Percentiles rank a stretch among this genome's conserved stretches.
phyloP scores from a whole-genome alignment of 1,140 invertebrate species.

The Lethrus apterus region DNA sequence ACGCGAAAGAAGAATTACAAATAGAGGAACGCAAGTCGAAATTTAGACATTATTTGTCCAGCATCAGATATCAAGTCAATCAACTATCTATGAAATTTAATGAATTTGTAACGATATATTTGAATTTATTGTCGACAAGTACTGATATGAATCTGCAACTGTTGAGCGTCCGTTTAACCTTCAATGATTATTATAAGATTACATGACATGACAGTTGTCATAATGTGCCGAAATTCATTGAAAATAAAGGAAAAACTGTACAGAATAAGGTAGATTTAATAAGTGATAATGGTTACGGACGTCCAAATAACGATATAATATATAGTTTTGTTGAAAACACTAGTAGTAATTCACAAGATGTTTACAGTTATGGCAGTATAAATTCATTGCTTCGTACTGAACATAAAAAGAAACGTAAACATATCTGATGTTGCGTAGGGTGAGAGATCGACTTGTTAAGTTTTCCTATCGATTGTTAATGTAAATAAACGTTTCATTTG shows the following conservation, averaged over 20 bases:
- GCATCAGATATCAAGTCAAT: constrained; percentile 55
- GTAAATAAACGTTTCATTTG: no score
- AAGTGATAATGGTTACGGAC: no score
- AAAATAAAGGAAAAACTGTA: no score
- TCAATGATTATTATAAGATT: constrained; percentile 80
- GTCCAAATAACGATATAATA: no score
- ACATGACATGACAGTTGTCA: constrained; percentile 32
- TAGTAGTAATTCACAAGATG: constrained; percentile 12
- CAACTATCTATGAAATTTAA: constrained; percentile 58
- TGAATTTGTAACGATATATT: constrained; percentile 44
- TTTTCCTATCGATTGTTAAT: no score
- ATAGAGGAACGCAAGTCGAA: constrained; percentile 51
- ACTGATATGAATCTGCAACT: constrained; percentile 68
- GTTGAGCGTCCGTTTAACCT: constrained; percentile 83
- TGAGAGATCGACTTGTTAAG: constrained; percentile 23
- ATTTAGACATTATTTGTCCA: constrained; percentile 56
- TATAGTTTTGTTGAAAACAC: constrained; percentile 13
- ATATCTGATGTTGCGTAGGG: constrained; percentile 37
- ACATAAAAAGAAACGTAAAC: constrained; percentile 30
- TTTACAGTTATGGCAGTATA: constrained; percentile 33
- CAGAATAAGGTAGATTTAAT: no score
- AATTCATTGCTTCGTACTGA: constrained; percentile 24
- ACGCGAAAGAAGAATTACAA: constrained; percentile 48
- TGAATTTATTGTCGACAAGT: constrained; percentile 41
- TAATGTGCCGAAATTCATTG: no score